Conservation (phyloP, 1,140 invertebrate genomes). For the Microplitis mediator region DNA sequence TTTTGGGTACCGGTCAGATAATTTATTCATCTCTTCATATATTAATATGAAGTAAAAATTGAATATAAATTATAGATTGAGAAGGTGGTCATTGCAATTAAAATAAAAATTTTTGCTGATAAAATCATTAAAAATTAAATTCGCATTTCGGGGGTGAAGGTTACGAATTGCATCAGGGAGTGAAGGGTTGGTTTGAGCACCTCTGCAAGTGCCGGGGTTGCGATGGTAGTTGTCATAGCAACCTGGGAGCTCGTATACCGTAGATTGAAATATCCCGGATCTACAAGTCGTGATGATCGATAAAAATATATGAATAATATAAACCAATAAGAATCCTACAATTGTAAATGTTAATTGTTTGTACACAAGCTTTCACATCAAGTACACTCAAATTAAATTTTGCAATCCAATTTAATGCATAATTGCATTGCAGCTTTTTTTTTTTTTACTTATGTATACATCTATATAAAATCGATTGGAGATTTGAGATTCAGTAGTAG, state of each 20-base stretch:
- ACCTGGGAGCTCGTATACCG: slow-evolving; percentile 25
- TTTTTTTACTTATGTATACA: too few relatives aligned
- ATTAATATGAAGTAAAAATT: too few relatives aligned
- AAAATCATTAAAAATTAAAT: too few relatives aligned
- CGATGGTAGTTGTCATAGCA: slow-evolving; percentile 46
- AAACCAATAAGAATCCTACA: slow-evolving; percentile 19
- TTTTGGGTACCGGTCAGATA: too few relatives aligned
- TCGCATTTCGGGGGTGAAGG: slow-evolving; percentile 16
- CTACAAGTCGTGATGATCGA: slow-evolving; percentile 40
- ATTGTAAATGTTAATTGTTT: neutral
- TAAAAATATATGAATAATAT: slow-evolving; percentile 4
- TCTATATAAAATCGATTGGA: neutral
- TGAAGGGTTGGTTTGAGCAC: slow-evolving; percentile 49
- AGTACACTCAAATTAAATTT: neutral
- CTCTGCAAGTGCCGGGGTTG: slow-evolving; percentile 41
- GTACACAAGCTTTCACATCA: neutral
- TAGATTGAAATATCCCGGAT: slow-evolving; percentile 36
- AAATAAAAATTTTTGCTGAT: too few relatives aligned
- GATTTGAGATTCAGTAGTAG: neutral
- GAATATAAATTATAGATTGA: too few relatives aligned
- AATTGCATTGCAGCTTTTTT: too few relatives aligned
- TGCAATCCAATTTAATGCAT: too few relatives aligned
- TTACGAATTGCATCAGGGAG: slow-evolving; percentile 16
- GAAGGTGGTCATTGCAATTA: too few relatives aligned
- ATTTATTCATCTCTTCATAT: too few relatives aligned